These are phyloP conservation scores for Diplosoma virens DNA, from an alignment of 23 tunicate genomes.

Conservation along the genomic window DNA sequence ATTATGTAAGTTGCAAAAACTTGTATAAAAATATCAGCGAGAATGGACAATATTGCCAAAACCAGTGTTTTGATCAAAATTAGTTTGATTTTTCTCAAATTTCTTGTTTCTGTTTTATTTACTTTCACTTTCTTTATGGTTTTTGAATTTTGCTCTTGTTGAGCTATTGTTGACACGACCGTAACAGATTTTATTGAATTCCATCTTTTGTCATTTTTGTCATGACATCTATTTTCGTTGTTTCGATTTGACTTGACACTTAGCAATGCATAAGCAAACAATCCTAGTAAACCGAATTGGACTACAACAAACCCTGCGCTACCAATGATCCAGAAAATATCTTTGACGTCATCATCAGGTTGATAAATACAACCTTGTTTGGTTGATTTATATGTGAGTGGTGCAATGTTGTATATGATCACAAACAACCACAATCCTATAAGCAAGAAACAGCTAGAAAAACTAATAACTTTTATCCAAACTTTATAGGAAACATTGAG, in stretches of 20 bases:
- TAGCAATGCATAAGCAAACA: slow-evolving; percentile 48
- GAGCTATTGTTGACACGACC: no score
- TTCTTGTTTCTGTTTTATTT: no score
- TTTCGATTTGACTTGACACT: no score
- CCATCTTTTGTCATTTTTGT: no score
- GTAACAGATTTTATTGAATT: no score
- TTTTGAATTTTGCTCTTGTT: no score
- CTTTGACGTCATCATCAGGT: not conserved
- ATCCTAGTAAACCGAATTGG: slow-evolving; percentile 26
- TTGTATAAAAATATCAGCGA: not conserved
- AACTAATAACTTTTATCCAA: slow-evolving; percentile 24
- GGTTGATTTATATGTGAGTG: slow-evolving; percentile 8
- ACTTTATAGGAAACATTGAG: slow-evolving; percentile 26
- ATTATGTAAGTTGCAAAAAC: not conserved
- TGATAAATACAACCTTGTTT: slow-evolving; percentile 18
- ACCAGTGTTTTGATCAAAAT: slow-evolving; percentile 2
- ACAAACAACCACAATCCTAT: slow-evolving; percentile 12
- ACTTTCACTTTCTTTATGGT: no score
- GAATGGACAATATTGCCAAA: not conserved
- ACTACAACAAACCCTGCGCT: slow-evolving; percentile 12
- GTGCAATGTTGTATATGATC: not conserved
- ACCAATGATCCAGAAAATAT: not conserved
- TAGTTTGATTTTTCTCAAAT: slow-evolving; percentile 3
- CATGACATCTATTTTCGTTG: no score
- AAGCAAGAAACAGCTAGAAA: slow-evolving; percentile 29